Percentiles rank a stretch among this genome's conserved stretches.
These are phyloP conservation scores for Podarcis siculus DNA, from an alignment of 2,797 vertebrate genomes.

Conservation along the genomic window DNA sequence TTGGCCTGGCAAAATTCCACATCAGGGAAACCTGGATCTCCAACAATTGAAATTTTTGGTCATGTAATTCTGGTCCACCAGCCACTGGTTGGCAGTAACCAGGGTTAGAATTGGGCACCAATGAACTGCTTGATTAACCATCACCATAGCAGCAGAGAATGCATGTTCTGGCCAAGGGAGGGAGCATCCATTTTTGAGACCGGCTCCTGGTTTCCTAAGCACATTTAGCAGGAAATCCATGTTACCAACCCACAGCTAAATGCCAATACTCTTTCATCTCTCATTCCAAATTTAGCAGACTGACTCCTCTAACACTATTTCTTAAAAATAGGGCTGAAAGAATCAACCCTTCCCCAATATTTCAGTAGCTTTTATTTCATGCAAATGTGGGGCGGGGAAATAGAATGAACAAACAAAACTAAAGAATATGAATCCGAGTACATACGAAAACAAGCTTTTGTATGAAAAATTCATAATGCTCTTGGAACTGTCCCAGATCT, in stretches of 20 bases:
- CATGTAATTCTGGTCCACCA: background rate
- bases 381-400: slow-evolving; percentile 14
- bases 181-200: background rate
- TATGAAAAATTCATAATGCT: slow-evolving; percentile 54
- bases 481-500: slow-evolving; percentile 66
- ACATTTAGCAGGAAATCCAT: background rate
- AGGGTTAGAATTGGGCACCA: background rate
- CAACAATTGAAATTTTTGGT: background rate
- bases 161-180: background rate
- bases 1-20: background rate
- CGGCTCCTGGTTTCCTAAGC: background rate
- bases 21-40: background rate
- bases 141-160: background rate
- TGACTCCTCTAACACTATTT: background rate
- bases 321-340: background rate
- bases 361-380: slow-evolving; percentile 22
- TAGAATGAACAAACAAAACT: background rate
- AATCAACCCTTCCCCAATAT: background rate
- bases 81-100: background rate
- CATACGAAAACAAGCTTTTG: slow-evolving; percentile 37
- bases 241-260: background rate
- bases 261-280: slow-evolving; percentile 31
- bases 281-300: slow-evolving; percentile 32
- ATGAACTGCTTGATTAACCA: background rate
- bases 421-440: background rate